Evolutionary conservation across 2,797 vertebrate species (phyloP), one percentile per base, ranked within the genome.

Genomic region (Buceros bicornis): DNA sequence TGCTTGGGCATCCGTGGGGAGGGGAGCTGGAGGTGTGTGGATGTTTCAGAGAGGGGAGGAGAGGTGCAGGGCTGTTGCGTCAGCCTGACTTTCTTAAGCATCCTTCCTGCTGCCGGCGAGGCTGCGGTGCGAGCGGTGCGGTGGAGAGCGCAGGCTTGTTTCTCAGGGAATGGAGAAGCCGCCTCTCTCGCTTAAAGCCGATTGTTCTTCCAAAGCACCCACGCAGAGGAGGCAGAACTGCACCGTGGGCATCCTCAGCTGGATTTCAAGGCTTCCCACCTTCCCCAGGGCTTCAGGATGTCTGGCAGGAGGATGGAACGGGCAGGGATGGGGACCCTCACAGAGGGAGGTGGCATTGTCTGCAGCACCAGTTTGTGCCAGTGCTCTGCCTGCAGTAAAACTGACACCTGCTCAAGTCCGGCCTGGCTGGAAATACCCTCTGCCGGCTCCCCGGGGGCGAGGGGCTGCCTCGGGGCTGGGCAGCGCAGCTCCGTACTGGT

Each of bases 41-140:
- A 76, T 29, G 1, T 69, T 57, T 87, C 8, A 4, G 90, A 87
- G 92, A 51, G 57, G 50, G 74, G 42, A 85, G 74, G 78, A 91
- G 87, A 53, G 22, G 66, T 79, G 60, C 24, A 0, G 1, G 5
- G 62, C 22, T 17, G 5, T 87, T 89, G 82, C 53, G 0, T 71
- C 91, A 95, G 29, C 19, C 10, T 6, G 5, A 6, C 89, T 95
- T 95, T 90, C 91, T 77, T 89, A 73, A 92, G 84, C 90, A 87
- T 91, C 91, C 91, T 91, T 92, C 87, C 89, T 87, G 73, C 87
- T 25, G 48, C 72, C 3, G 2, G 22, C 2, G 6, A 40, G 37
- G 53, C 26, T 58, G 48, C 4, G 11, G 56, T 78, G 54, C 85
- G 69, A 57, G 67, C 0, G 0, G 11, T 19, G 85, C 58, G 69